Evolutionary conservation across 2,888 invertebrate species (phyloP).

Genomic region (Keiferia lycopersicella): DNA sequence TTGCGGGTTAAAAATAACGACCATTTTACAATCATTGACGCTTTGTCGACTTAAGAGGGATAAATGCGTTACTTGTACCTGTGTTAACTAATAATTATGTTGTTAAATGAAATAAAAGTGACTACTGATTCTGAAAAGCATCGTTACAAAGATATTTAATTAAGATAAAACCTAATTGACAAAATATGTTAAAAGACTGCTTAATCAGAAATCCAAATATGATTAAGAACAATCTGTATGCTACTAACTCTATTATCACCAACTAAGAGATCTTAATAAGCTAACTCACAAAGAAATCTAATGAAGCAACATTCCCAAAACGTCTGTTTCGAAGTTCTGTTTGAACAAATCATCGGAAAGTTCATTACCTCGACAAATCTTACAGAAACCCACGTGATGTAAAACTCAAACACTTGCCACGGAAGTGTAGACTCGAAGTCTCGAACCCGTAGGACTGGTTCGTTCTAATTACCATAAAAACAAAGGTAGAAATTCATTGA

Average conservation of each 20-base stretch:
- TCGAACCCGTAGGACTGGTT: conserved; percentile 60
- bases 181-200: neutral
- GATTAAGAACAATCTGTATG: conserved; percentile 24
- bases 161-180: conserved; percentile 5
- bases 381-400: conserved; percentile 56
- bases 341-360: conserved; percentile 32
- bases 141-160: conserved; percentile 3
- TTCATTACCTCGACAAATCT: conserved; percentile 35
- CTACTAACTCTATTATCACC: conserved; percentile 28
- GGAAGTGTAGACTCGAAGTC: conserved; percentile 60
- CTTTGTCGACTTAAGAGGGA: too few species aligned
- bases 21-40: too few species aligned
- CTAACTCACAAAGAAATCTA: conserved; percentile 25
- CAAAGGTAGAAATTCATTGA: conserved; percentile 74
- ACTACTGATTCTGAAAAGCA: neutral
- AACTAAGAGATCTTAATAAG: conserved; percentile 28
- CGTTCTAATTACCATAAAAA: conserved; percentile 74
- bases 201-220: conserved; percentile 10
- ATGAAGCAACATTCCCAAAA: conserved; percentile 28
- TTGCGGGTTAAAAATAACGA: too few species aligned
- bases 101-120: too few species aligned
- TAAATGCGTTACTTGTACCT: too few species aligned
- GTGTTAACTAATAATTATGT: too few species aligned
- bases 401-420: conserved; percentile 59
- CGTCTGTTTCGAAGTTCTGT: conserved; percentile 27